phyloP scores from a whole-genome alignment of 2,797 vertebrate genomes.

The Halcyon badia region DNA sequence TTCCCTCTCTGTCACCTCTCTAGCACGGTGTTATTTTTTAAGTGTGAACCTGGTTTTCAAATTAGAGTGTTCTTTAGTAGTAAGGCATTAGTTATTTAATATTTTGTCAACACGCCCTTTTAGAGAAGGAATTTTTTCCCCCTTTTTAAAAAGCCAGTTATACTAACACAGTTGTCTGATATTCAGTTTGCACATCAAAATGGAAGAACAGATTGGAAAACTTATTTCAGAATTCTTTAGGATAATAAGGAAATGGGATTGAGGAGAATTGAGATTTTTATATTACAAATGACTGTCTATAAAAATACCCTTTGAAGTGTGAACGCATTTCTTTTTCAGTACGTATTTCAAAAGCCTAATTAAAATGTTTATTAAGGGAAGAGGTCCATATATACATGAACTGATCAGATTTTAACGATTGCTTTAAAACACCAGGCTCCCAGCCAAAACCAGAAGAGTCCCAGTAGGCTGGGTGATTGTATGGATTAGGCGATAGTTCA shows the following conservation, averaged over 20 bases:
- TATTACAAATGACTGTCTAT: not conserved
- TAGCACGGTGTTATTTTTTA: not conserved
- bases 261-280: not conserved
- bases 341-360: conserved; percentile 14
- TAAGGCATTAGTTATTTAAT: not conserved
- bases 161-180: not conserved
- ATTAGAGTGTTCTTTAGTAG: not conserved
- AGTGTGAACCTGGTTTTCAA: not conserved
- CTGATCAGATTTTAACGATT: not conserved
- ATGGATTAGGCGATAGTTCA: conserved; percentile 4
- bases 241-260: not conserved
- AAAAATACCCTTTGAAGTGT: not conserved
- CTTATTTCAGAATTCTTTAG: not conserved
- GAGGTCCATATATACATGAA: not conserved
- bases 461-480: conserved; percentile 2
- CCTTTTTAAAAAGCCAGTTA: not conserved
- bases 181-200: not conserved
- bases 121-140: not conserved
- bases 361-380: not conserved
- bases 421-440: not conserved
- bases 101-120: not conserved
- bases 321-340: not conserved
- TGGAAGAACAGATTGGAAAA: not conserved
- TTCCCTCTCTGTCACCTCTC: not conserved
- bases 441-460: conserved; percentile 8